Evolutionary conservation across 2,888 invertebrate genomes (phyloP).

Genomic region (Amphiduros pacificus): DNA sequence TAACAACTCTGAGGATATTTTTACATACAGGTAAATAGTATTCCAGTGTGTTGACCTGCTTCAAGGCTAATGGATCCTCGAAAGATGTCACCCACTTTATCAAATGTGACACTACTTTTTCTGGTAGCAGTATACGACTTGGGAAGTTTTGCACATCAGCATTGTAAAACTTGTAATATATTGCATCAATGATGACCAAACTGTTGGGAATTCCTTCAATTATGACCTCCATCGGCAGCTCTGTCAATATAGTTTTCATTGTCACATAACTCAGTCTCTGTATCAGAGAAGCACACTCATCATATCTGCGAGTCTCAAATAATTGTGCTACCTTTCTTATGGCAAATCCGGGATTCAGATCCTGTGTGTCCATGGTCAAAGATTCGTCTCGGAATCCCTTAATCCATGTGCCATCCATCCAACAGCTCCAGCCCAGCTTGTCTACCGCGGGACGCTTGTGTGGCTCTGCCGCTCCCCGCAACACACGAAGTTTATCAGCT

Average conservation of each 20-base stretch:
- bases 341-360: slow-evolving; percentile 63
- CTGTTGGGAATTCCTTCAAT: slow-evolving; percentile 89
- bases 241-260: slow-evolving; percentile 67
- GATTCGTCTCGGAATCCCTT: slow-evolving; percentile 9
- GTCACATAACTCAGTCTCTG: slow-evolving; percentile 79
- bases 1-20: slow-evolving; percentile 57
- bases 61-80: slow-evolving; percentile 26
- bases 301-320: slow-evolving; percentile 84
- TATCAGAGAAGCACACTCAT: slow-evolving; percentile 86
- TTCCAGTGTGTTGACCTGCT: slow-evolving; percentile 35
- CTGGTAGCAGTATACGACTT: slow-evolving; percentile 65
- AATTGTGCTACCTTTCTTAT: slow-evolving; percentile 71
- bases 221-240: slow-evolving; percentile 82
- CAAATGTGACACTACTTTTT: slow-evolving; percentile 82
- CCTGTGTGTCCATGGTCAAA: slow-evolving; percentile 28
- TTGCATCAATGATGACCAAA: slow-evolving; percentile 81
- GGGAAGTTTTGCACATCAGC: slow-evolving; percentile 57
- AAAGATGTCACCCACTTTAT: slow-evolving; percentile 72
- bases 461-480: too few species aligned
- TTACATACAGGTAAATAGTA: slow-evolving; percentile 43
- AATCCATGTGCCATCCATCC: slow-evolving; percentile 5
- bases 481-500: too few species aligned
- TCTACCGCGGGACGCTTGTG: too few species aligned
- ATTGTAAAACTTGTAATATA: slow-evolving; percentile 67
- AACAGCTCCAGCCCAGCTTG: slow-evolving; percentile 6